Percentiles rank a stretch among this genome's conserved stretches.
These are phyloP conservation scores for Doryteuthis pealeii DNA, from an alignment of 1,140 invertebrate genomes.

Conservation along the genomic window DNA sequence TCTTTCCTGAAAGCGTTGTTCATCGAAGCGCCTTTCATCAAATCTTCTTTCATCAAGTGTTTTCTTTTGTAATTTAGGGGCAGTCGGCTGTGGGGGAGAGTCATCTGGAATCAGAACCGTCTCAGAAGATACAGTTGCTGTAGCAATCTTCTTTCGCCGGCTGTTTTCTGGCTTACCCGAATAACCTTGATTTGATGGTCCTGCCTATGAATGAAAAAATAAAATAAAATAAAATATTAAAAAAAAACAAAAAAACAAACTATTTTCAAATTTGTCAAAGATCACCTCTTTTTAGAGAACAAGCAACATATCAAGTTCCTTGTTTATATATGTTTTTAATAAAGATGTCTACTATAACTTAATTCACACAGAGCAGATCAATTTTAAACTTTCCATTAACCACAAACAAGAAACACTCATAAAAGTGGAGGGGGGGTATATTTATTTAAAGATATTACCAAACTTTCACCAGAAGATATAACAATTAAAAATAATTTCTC, in stretches of 20 bases:
- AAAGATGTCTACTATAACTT: too few relatives aligned
- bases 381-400: too few relatives aligned
- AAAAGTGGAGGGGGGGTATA: too few relatives aligned
- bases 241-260: neutral
- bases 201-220: neutral
- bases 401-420: too few relatives aligned
- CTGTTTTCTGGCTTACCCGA: neutral
- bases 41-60: neutral
- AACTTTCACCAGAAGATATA: too few relatives aligned
- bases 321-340: too few relatives aligned
- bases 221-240: neutral
- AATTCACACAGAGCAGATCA: too few relatives aligned
- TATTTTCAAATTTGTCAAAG: too few relatives aligned
- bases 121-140: neutral
- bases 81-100: neutral
- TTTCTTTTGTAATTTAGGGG: neutral
- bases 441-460: too few relatives aligned
- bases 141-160: neutral
- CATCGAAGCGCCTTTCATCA: neutral
- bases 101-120: neutral
- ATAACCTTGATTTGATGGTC: neutral
- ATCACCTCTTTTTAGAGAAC: too few relatives aligned
- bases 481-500: too few relatives aligned
- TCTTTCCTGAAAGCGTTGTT: neutral
- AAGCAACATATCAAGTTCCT: too few relatives aligned